These are phyloP conservation scores for Penaeus indicus DNA, from an alignment of 1,140 invertebrate species.

Conservation along the genomic window DNA sequence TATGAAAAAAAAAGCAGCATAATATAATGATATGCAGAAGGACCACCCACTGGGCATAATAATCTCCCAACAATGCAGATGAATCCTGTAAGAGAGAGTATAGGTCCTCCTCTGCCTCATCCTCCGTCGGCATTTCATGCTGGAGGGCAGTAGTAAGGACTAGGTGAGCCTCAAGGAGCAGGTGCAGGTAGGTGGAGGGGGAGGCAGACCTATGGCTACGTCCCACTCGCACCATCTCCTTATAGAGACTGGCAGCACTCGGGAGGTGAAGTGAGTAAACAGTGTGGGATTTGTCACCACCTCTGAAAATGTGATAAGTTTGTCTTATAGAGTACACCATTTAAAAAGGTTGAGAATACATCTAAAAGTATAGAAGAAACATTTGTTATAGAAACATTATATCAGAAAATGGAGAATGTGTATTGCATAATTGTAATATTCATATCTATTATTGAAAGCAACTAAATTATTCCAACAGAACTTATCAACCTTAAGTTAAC, in stretches of 20 bases:
- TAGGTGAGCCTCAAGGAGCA: constrained; percentile 78
- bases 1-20: background rate
- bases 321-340: too few species aligned
- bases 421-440: too few species aligned
- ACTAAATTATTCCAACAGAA: too few species aligned
- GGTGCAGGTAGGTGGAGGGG: constrained; percentile 77
- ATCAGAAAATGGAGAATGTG: too few species aligned
- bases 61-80: constrained; percentile 77
- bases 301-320: constrained; percentile 6
- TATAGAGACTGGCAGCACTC: constrained; percentile 68
- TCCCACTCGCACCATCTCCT: constrained; percentile 65
- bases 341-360: too few species aligned
- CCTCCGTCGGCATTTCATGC: constrained; percentile 66
- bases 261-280: constrained; percentile 69
- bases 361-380: too few species aligned
- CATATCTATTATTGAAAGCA: too few species aligned
- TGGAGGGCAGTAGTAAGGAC: constrained; percentile 73
- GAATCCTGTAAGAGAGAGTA: constrained; percentile 75
- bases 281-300: constrained; percentile 58
- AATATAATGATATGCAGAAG: background rate
- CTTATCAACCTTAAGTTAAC: too few species aligned
- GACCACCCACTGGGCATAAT: constrained; percentile 75
- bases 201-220: constrained; percentile 61
- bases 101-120: constrained; percentile 69
- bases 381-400: too few species aligned